phyloP scores from a whole-genome alignment of 2,797 vertebrate species.

The Catamblyrhynchus diadema region DNA sequence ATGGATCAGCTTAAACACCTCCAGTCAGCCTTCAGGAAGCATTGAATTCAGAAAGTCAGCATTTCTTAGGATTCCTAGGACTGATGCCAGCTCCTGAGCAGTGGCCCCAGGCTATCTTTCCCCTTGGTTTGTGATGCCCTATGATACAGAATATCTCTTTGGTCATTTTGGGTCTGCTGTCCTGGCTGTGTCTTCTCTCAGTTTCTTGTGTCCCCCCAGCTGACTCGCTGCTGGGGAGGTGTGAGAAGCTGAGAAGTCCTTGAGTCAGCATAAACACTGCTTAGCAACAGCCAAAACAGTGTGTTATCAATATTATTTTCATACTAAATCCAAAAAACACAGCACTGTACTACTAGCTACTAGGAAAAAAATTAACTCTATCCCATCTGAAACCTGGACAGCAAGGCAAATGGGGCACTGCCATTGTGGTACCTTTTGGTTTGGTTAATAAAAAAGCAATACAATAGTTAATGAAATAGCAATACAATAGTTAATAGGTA shows the following conservation, averaged over 20 bases:
- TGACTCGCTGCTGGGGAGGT: rapidly evolving
- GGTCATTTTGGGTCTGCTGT: not conserved
- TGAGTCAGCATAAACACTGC: not conserved
- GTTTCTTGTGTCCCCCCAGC: not conserved
- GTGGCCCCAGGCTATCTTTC: not conserved
- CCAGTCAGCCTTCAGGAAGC: not conserved
- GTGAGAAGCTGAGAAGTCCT: not conserved
- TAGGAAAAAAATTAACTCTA: not conserved
- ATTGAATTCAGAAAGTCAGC: not conserved
- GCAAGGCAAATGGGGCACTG: not conserved
- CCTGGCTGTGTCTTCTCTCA: not conserved
- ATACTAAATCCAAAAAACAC: not conserved
- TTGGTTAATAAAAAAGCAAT: not conserved
- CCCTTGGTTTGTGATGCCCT: not conserved
- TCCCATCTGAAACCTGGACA: not conserved
- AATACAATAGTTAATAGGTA: not conserved
- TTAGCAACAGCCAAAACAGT: not conserved
- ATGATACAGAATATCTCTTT: not conserved
- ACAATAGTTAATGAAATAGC: not conserved
- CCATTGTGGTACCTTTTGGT: not conserved
- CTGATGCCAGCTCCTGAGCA: not conserved
- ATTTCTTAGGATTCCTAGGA: not conserved
- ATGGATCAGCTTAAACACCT: not conserved
- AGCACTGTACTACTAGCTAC: not conserved
- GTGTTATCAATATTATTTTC: not conserved